Percentiles rank a stretch among this genome's conserved stretches.
These are phyloP conservation scores for Pituophis catenifer DNA, from an alignment of 2,113 vertebrate genomes.

Conservation along the genomic window DNA sequence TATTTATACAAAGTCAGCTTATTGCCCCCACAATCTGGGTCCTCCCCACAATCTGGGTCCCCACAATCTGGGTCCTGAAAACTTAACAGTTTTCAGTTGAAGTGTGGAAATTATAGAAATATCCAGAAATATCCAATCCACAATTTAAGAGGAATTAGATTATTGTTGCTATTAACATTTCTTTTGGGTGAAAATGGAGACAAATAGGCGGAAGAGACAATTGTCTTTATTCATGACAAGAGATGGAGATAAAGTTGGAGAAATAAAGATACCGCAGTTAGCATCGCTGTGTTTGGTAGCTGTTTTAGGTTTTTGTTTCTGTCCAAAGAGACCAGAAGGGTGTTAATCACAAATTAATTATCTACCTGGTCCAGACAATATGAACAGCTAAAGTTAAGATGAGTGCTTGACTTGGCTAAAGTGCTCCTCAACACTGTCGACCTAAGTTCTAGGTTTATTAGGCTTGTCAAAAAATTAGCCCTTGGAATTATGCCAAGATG, in stretches of 20 bases:
- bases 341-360: not conserved
- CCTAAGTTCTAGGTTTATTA: not conserved
- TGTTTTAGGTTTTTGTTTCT: not conserved
- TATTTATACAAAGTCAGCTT: no score
- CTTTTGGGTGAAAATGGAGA: not conserved
- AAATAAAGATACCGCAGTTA: not conserved
- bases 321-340: not conserved
- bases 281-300: fast-evolving
- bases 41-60: no score
- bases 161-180: not conserved
- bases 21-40: no score
- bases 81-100: not conserved
- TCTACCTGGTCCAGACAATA: not conserved
- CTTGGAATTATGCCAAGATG: not conserved
- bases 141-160: not conserved
- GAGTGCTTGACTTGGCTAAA: not conserved
- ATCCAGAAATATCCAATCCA: not conserved
- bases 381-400: not conserved
- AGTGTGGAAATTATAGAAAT: not conserved
- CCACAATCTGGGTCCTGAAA: no score
- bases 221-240: not conserved
- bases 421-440: not conserved
- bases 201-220: not conserved
- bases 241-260: not conserved
- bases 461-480: not conserved